A percentile compares a stretch with the other conserved stretches of the same genome.
phyloP scores from a whole-genome alignment of 2,113 vertebrate genomes.

The Pollachius pollachius region DNA sequence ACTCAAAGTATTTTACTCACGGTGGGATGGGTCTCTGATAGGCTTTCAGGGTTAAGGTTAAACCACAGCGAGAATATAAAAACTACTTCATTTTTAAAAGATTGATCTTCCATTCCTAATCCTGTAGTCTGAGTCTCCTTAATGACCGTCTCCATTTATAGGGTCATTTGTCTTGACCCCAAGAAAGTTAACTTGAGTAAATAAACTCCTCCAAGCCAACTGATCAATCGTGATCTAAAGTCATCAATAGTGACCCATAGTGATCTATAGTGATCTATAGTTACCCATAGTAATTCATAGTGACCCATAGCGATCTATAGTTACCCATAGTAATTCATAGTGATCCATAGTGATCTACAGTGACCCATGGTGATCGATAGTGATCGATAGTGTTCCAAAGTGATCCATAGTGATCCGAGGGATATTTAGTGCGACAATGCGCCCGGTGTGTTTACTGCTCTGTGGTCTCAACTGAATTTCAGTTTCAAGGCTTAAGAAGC shows the following conservation, averaged over 20 bases:
- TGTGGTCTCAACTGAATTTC: no score
- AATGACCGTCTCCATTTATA: slow-evolving; percentile 79
- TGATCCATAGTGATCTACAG: no score
- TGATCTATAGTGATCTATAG: no score
- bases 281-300: no score
- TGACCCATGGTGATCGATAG: not conserved
- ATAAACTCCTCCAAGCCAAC: slow-evolving; percentile 21
- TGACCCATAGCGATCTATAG: not conserved
- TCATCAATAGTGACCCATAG: no score
- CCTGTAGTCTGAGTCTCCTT: slow-evolving; percentile 83
- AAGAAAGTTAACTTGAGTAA: slow-evolving; percentile 74
- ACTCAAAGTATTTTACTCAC: no score
- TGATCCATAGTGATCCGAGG: not conserved
- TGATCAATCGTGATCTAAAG: no score
- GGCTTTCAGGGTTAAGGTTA: not conserved
- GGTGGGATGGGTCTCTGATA: not conserved
- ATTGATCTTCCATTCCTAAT: slow-evolving; percentile 64
- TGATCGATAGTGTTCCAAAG: not conserved
- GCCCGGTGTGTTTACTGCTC: not conserved
- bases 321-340: not conserved
- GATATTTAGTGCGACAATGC: not conserved
- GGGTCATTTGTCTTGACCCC: slow-evolving; percentile 86
- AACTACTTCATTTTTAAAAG: slow-evolving; percentile 8
- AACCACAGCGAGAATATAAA: not conserved
- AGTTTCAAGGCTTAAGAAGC: no score